Evolutionary conservation across 2,113 vertebrate species (phyloP), one percentile per base, ranked within the genome.

Genomic region (Thalassarche chlororhynchos): DNA sequence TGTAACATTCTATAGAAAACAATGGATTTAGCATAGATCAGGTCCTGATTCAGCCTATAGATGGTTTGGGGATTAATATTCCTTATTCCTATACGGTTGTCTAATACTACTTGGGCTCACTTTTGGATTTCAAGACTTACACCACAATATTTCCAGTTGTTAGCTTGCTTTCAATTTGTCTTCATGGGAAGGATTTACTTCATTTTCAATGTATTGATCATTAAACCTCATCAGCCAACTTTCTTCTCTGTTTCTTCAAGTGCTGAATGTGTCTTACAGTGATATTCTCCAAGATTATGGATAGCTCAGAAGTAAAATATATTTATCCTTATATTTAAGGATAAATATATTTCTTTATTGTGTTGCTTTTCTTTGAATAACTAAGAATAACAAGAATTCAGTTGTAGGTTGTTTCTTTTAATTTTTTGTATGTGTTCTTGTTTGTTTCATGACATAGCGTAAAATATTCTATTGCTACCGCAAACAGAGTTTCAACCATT

Each of bases 111-210:
- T 72, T 85, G 64, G 70, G 36, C 17, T 83, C n/a, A 49, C 11
- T 72, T 93, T 57, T 65, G 34, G 34, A 78, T 96, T 96, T 92
- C 70, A 70, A 74, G 25, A 34, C 29, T 38, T 62, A 38, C 18
- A 76, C 17, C 70, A 83, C 51, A 87, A 2, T 64, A 38, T 87
- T 93, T 85, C 62, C 71, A 70, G 54, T 84, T 92, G 31, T 71
- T 85, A 49, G 14, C 17, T 85, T 86, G 14, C 60, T 69, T 91
- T 91, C 66, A 32, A 3, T 85, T 94, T 96, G 74, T 69, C 62
- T 89, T 93, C n/a, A 17, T 86, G 62, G n/a, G 34, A 85, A 86
- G 34, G 60, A 81, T 89, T 94, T 92, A 81, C 36, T 93, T 92
- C 0, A n/a, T 94, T 89, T 91, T 86, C 58, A 83, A 32, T 46